These are phyloP conservation scores for Apeltes quadracus DNA, from an alignment of 2,113 vertebrate genomes.

Conservation along the genomic window DNA sequence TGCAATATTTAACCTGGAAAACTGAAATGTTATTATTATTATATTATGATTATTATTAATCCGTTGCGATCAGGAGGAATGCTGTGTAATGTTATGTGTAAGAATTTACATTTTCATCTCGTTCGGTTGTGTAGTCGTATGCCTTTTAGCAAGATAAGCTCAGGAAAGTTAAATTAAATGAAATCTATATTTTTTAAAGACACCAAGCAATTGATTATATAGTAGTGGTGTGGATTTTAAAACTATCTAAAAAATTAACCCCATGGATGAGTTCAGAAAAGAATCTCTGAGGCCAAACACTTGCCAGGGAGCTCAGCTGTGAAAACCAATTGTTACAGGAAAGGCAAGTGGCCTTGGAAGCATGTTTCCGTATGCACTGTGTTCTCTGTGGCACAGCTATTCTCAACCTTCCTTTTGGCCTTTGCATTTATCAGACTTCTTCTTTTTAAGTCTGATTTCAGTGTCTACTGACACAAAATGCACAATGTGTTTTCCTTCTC, in stretches of 20 bases:
- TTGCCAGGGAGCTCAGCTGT: conserved; percentile 73
- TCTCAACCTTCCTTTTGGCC: conserved; percentile 45
- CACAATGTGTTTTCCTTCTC: conserved; percentile 2
- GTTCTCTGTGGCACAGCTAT: conserved; percentile 50
- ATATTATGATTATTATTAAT: background rate
- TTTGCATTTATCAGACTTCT: conserved; percentile 55
- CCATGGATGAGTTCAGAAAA: conserved; percentile 70
- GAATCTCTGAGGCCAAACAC: conserved; percentile 69
- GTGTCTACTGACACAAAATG: conserved; percentile 19
- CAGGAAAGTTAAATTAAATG: background rate
- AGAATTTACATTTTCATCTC: conserved; percentile 4
- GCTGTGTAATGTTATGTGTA: background rate
- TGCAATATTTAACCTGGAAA: conserved; percentile 2
- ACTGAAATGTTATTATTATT: background rate
- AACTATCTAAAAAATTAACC: conserved; percentile 61
- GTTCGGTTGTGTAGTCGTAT: conserved; percentile 1
- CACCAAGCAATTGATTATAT: conserved; percentile 46
- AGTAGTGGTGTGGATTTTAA: conserved; percentile 38
- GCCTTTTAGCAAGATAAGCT: background rate
- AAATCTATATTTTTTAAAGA: conserved; percentile 12
- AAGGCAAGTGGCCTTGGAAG: conserved; percentile 56
- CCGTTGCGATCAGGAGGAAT: background rate
- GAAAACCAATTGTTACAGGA: conserved; percentile 62
- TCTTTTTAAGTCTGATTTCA: conserved; percentile 37
- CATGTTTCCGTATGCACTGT: conserved; percentile 47